Base-by-base conservation (phyloP, 2,888 invertebrate species). In the Balanococcus diminutus region DNA sequence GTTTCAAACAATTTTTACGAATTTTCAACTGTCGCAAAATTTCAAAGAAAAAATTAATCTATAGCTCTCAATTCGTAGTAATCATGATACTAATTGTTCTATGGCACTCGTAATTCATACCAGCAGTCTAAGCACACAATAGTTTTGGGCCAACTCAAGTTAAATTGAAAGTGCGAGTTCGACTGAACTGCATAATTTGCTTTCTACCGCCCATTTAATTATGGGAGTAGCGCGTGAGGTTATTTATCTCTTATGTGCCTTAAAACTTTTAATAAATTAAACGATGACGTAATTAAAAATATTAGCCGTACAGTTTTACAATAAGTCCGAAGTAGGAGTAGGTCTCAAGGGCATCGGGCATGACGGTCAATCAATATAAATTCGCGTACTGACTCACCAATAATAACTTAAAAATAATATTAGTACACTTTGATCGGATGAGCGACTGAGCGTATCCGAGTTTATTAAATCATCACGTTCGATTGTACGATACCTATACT, bases 321-420 rank as follows among this genome's bases (percentile, higher is more conserved):
- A 3, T 28, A 56, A 19, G 5, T 56, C 19, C 5, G 22, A 8
- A 14, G 67, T 67, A 67, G 67, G 67, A 67, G 67, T 67, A 14
- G 5, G n/a, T 67, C 28, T 67, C 28, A 67, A 67, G 25, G 67
- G 28, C 67, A 28, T 14, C 67, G 5, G 67, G 28, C 67, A 28
- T 14, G 28, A 6, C 28, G 67, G 16, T 14, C 28, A 67, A 28
- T 67, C 67, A 16, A 8, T 36, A 36, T 67, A 67, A 16, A 28
- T 67, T 67, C 67, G 67, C 28, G 6, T 28, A 67, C 25, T 67
- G 67, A 67, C 67, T 67, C 67, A 67, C 67, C 11, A 67, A 67
- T 67, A 25, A 67, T 28, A 28, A 5, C 6, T 16, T 16, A n/a
- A n/a, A n/a, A n/a, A 16, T 67, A 67, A 4, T 25, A 28, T 31